Conservation (phyloP, 1,140 invertebrate genomes). For the Babylonia areolata region DNA sequence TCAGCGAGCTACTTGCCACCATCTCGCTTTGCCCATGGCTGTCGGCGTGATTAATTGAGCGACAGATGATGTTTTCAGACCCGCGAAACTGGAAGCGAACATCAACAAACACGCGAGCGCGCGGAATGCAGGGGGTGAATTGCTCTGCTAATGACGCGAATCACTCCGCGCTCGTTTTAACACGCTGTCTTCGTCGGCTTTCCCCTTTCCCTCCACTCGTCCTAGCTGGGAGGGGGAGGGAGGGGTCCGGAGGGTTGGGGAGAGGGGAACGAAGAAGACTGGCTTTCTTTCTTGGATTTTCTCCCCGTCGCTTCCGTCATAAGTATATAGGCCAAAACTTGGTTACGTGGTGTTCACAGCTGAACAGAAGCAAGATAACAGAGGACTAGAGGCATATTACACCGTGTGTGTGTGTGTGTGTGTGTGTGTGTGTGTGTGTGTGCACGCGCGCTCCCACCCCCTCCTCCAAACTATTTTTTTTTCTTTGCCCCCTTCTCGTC, state of each 20-base stretch:
- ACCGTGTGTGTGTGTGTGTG: not conserved
- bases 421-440: constrained; percentile 31
- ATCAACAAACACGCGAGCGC: constrained; percentile 26
- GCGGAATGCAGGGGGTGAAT: constrained; percentile 21
- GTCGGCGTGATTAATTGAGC: constrained; percentile 26
- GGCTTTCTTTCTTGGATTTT: too few species aligned
- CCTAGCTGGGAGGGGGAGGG: not conserved
- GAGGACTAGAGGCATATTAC: too few species aligned
- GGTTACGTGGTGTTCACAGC: too few species aligned
- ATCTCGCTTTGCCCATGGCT: not conserved
- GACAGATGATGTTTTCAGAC: constrained; percentile 28
- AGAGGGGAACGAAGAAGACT: not conserved
- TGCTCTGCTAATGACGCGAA: constrained; percentile 22
- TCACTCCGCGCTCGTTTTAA: constrained; percentile 24
- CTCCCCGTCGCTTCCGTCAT: too few species aligned
- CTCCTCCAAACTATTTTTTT: not conserved
- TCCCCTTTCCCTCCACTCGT: not conserved
- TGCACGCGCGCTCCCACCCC: not conserved
- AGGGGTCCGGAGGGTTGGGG: not conserved
- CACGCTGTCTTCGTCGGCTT: not conserved
- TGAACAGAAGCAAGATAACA: too few species aligned
- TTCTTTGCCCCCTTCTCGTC: not conserved
- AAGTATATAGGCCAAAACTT: too few species aligned
- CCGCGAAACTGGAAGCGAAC: constrained; percentile 19
- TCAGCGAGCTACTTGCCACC: not conserved